Conservation (phyloP, 2,113 vertebrate genomes). For the Psammodynastes pulverulentus region DNA sequence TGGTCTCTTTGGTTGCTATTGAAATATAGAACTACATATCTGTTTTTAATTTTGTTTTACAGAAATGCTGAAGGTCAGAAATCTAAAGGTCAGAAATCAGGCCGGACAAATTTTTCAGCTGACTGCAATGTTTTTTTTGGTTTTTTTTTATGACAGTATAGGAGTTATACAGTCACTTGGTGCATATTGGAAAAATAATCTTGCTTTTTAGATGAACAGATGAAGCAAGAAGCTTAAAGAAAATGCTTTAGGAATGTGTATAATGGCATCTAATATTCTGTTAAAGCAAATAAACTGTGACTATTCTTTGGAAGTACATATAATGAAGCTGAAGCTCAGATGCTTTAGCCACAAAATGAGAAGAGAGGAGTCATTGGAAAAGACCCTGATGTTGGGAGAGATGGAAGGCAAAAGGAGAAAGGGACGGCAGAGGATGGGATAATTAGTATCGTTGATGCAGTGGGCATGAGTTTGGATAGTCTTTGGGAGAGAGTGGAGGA, state of each 20-base stretch:
- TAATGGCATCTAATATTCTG: not conserved
- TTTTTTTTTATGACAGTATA: not conserved
- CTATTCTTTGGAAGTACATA: not conserved
- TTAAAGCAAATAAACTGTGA: not conserved
- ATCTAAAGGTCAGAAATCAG: constrained; percentile 33
- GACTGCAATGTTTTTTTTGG: not conserved
- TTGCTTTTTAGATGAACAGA: constrained; percentile 2
- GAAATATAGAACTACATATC: not conserved
- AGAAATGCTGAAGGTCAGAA: constrained; percentile 38
- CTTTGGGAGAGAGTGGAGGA: too few relatives aligned
- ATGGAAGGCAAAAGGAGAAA: not conserved
- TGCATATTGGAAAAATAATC: constrained; percentile 11
- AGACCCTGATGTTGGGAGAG: not conserved
- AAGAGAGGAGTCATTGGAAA: not conserved
- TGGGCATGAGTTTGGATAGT: not conserved
- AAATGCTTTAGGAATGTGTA: not conserved
- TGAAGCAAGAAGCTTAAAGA: constrained; percentile 28
- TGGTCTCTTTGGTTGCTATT: not conserved
- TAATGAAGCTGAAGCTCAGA: not conserved
- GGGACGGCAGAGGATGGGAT: not conserved
- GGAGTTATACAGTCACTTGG: not conserved
- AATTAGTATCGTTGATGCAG: not conserved
- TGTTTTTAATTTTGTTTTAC: constrained; percentile 14
- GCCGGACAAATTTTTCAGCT: constrained; percentile 17
- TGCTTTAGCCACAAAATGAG: not conserved